Conservation (phyloP, 2,797 vertebrate species). For the Xyrichtys novacula region DNA sequence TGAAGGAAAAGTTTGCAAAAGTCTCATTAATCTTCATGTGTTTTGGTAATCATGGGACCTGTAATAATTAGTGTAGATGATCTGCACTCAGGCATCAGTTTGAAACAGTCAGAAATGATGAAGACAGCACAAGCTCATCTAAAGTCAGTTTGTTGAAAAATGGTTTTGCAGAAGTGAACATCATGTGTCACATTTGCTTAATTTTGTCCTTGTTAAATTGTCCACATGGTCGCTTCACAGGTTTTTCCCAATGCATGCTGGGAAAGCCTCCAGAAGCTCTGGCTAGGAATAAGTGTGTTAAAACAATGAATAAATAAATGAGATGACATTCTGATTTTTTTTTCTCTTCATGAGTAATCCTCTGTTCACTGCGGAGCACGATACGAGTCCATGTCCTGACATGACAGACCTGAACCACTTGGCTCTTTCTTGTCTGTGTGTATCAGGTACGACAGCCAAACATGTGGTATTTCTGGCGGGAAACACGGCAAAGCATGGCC, state of each 20-base stretch:
- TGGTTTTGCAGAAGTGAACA: conserved; percentile 32
- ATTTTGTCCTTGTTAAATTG: conserved; percentile 39
- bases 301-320: conserved; percentile 31
- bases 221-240: conserved; percentile 41
- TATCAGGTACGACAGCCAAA: conserved; percentile 82
- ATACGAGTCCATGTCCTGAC: conserved; percentile 21
- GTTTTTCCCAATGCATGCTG: conserved; percentile 29
- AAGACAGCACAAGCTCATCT: conserved; percentile 5
- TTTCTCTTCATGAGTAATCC: conserved; percentile 27
- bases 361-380: background rate
- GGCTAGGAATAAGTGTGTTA: conserved; percentile 30
- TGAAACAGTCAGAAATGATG: conserved; percentile 8
- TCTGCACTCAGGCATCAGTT: conserved; percentile 17
- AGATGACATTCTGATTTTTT: conserved; percentile 13
- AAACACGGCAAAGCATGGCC: conserved; percentile 94
- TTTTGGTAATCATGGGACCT: conserved; percentile 47
- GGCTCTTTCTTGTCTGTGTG: conserved; percentile 31
- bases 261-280: conserved; percentile 40
- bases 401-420: conserved; percentile 35
- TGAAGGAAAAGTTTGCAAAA: no score
- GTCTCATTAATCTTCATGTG: conserved; percentile 58
- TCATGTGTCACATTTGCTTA: conserved; percentile 17
- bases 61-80: conserved; percentile 23
- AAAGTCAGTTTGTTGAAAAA: conserved; percentile 8
- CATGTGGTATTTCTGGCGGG: conserved; percentile 87